Conservation (phyloP, 1,140 invertebrate species). For the Drosophila oshimai region DNA sequence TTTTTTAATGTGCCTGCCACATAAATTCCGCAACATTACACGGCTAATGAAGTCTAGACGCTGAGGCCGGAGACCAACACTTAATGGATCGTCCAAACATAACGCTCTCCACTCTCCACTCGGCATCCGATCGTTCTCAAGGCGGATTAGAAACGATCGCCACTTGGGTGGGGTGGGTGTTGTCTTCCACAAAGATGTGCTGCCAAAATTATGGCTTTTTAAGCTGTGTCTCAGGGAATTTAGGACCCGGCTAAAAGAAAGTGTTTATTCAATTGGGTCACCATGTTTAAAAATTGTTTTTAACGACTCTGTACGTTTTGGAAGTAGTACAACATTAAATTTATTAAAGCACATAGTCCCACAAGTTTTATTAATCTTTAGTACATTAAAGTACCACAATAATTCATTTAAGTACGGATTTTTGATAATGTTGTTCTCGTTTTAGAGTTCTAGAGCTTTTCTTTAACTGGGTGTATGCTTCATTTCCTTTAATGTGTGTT, state of each 20-base stretch:
- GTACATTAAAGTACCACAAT: too few relatives aligned
- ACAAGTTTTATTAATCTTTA: too few relatives aligned
- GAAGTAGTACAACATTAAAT: too few relatives aligned
- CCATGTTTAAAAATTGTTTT: too few relatives aligned
- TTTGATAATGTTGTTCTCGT: too few relatives aligned
- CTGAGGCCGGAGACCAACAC: conserved; percentile 1
- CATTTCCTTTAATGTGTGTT: too few relatives aligned
- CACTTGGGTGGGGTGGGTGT: too few relatives aligned
- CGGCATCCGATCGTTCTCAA: neutral
- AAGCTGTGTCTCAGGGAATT: neutral
- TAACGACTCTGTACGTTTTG: too few relatives aligned
- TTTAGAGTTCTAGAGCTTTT: too few relatives aligned
- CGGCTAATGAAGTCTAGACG: conserved; percentile 77
- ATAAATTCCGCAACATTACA: conserved; percentile 77
- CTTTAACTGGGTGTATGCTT: too few relatives aligned
- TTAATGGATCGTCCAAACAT: conserved; percentile 37
- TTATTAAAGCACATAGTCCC: too few relatives aligned
- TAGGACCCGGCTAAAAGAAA: neutral
- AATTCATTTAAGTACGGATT: too few relatives aligned
- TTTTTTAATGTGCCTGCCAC: conserved; percentile 73
- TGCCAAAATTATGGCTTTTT: neutral
- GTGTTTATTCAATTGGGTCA: neutral
- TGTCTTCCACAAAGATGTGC: neutral
- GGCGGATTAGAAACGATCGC: conserved; percentile 9
- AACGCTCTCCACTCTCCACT: neutral